Evolutionary conservation across 2,113 vertebrate genomes (phyloP).

Genomic region (Cryptomyrus ogoouensis): DNA sequence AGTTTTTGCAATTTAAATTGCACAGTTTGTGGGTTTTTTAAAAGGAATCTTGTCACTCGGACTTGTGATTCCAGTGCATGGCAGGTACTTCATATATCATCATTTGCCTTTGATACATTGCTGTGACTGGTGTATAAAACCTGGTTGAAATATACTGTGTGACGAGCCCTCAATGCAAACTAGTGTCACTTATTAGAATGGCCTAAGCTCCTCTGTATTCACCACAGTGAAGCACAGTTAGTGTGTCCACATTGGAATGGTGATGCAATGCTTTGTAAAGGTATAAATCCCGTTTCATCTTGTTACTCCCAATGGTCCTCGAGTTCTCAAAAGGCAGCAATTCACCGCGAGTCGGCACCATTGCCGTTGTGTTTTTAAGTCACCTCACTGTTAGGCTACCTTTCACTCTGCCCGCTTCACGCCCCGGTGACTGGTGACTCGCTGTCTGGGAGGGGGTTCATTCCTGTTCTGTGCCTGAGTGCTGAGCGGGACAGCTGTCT

Average conservation of each 20-base stretch:
- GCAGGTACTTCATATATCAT: neutral
- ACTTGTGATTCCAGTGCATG: neutral
- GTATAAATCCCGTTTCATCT: neutral
- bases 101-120: neutral
- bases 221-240: neutral
- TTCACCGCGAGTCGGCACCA: neutral
- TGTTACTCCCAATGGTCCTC: neutral
- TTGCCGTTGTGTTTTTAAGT: neutral
- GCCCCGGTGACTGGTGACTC: neutral
- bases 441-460: slow-evolving; percentile 25
- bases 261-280: neutral
- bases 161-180: neutral
- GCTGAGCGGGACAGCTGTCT: slow-evolving; percentile 47
- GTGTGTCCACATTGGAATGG: neutral
- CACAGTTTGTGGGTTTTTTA: neutral
- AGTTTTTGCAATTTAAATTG: neutral
- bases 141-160: neutral
- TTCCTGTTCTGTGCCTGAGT: slow-evolving; percentile 31
- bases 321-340: neutral
- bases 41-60: neutral
- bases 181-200: slow-evolving; percentile 1
- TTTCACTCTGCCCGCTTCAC: neutral
- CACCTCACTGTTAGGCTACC: neutral
- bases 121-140: no score
- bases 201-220: neutral